phyloP scores from a whole-genome alignment of 1,140 invertebrate genomes.

The Magallana ariakensis region DNA sequence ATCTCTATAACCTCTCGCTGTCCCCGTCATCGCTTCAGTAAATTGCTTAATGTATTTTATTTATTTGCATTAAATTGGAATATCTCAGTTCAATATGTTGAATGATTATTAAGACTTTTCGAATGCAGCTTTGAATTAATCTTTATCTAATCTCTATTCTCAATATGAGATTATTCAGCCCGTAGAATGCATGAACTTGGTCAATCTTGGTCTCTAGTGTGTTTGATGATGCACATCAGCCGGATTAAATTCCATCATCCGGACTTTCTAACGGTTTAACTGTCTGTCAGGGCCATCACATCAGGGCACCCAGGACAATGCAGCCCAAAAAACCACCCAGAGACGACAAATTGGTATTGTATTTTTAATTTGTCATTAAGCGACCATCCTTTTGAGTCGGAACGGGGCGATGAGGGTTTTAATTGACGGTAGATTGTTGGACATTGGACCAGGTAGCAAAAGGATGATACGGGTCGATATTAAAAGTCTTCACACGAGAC shows the following conservation, averaged over 20 bases:
- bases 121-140: neutral
- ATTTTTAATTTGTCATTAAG: slow-evolving; percentile 34
- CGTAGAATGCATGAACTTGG: neutral
- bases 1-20: no score
- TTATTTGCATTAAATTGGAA: neutral
- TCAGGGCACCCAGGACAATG: slow-evolving; percentile 11
- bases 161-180: neutral
- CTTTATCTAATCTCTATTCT: neutral
- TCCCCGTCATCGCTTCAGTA: no score
- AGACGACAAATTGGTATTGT: slow-evolving; percentile 26
- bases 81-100: neutral
- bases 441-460: neutral
- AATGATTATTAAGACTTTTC: neutral
- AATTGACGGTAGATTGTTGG: slow-evolving; percentile 27
- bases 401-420: slow-evolving; percentile 20
- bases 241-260: neutral
- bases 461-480: slow-evolving; percentile 4
- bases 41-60: neutral
- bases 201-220: neutral
- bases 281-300: slow-evolving; percentile 20
- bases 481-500: slow-evolving; percentile 11
- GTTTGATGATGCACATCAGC: slow-evolving; percentile 24
- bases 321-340: slow-evolving; percentile 21
- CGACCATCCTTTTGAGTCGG: slow-evolving; percentile 19
- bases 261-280: slow-evolving; percentile 6